A percentile compares a stretch with the other conserved stretches of the same genome.
Conservation (phyloP, 2,113 vertebrate species). For the Vulpes ferrilata region DNA sequence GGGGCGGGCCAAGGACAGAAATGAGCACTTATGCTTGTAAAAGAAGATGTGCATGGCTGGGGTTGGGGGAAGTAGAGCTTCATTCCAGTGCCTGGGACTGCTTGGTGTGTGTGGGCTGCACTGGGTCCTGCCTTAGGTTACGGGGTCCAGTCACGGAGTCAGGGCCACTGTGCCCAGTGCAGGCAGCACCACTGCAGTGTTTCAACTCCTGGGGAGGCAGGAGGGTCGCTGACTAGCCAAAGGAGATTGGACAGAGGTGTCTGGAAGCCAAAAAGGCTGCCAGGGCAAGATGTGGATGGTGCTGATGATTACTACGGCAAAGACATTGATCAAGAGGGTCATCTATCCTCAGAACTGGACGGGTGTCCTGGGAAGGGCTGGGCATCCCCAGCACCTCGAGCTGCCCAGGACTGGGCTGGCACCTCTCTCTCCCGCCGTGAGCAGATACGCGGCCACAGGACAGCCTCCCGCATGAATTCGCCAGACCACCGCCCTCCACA, state of each 20-base stretch:
- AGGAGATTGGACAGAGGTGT: background rate
- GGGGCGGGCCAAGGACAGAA: accelerated
- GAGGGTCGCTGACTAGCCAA: background rate
- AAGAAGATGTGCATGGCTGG: accelerated
- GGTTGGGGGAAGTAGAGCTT: accelerated
- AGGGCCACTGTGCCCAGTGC: accelerated
- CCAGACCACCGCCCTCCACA: background rate
- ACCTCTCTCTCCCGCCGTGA: background rate
- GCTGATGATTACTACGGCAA: accelerated
- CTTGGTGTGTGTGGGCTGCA: accelerated
- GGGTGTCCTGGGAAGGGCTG: background rate
- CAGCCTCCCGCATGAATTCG: accelerated
- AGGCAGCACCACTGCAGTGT: background rate
- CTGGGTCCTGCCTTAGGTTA: accelerated
- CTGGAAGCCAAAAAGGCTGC: background rate
- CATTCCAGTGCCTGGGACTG: accelerated
- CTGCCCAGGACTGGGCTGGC: accelerated
- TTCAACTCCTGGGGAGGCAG: background rate
- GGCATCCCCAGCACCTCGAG: accelerated
- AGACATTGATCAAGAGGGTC: accelerated
- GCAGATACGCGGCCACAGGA: accelerated
- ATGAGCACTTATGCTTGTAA: accelerated
- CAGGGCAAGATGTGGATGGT: accelerated
- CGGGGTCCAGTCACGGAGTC: accelerated
- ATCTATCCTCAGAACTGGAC: background rate